Percentiles rank a stretch among this genome's conserved stretches.
phyloP scores from a whole-genome alignment of 2,888 invertebrate genomes.

The Antheraea yamamai region DNA sequence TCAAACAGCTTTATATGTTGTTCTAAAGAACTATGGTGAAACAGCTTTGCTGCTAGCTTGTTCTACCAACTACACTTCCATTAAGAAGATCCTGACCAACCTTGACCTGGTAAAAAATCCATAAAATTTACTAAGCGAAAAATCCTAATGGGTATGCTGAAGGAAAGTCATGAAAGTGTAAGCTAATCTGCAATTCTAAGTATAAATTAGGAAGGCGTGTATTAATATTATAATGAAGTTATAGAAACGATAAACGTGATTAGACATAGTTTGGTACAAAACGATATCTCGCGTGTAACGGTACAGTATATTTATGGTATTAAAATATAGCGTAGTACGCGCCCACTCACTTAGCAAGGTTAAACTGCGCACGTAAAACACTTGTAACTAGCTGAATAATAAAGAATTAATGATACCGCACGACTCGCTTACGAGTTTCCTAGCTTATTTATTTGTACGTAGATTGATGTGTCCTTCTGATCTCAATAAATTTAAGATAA shows the following conservation, averaged over 20 bases:
- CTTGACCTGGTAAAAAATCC: no score
- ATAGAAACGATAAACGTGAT: background rate
- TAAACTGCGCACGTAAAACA: background rate
- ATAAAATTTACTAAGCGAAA: no score
- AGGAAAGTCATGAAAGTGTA: background rate
- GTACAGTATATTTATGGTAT: background rate
- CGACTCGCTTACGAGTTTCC: background rate
- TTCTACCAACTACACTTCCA: no score
- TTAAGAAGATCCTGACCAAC: no score
- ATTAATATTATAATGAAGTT: background rate
- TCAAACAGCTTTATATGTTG: no score
- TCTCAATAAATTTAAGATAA: no score
- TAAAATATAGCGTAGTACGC: background rate
- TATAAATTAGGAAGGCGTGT: background rate
- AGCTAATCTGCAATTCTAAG: background rate
- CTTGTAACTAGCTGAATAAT: background rate
- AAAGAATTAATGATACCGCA: background rate
- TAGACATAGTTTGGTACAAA: background rate
- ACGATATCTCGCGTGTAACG: background rate
- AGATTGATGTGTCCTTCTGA: no score
- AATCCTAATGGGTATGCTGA: background rate
- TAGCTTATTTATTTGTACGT: background rate
- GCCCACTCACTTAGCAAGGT: background rate
- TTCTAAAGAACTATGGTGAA: no score
- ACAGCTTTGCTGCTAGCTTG: no score